A percentile compares a stretch with the other conserved stretches of the same genome.
Conservation (phyloP, 2,888 invertebrate species). For the Gymnosoma rotundatum region DNA sequence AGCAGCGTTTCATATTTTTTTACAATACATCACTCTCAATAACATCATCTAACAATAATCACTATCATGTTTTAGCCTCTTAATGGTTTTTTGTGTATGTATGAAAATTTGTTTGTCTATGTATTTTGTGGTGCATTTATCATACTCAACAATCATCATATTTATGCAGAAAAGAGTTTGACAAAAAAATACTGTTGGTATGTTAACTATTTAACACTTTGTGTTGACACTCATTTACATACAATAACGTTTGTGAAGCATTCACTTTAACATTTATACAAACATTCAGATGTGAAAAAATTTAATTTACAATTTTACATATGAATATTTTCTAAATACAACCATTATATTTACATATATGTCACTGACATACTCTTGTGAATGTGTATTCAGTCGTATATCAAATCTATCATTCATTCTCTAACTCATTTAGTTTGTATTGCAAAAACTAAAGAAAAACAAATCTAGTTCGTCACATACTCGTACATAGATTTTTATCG, state of each 20-base stretch:
- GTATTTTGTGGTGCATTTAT: slow-evolving; percentile 80
- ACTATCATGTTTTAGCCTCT: slow-evolving; percentile 77
- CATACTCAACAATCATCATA: slow-evolving; percentile 71
- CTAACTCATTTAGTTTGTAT: slow-evolving; percentile 54
- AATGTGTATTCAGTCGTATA: slow-evolving; percentile 22
- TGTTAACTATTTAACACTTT: slow-evolving; percentile 68
- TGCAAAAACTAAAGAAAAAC: slow-evolving; percentile 22
- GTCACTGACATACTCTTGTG: neutral
- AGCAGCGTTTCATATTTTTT: neutral
- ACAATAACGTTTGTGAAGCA: neutral
- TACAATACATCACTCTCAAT: slow-evolving; percentile 56
- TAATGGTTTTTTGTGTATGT: slow-evolving; percentile 8
- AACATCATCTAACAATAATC: slow-evolving; percentile 64
- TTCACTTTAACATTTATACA: neutral
- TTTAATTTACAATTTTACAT: neutral
- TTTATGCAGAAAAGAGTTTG: neutral
- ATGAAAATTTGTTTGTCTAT: slow-evolving; percentile 44
- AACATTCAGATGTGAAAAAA: slow-evolving; percentile 9
- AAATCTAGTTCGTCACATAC: slow-evolving; percentile 12
- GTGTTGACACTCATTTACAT: slow-evolving; percentile 66
- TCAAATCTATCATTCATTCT: slow-evolving; percentile 77
- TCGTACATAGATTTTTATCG: neutral
- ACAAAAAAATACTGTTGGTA: slow-evolving; percentile 46
- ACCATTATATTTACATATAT: too few relatives aligned
- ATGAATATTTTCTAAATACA: slow-evolving; percentile 4